Evolutionary conservation across 2,888 invertebrate genomes (phyloP), one percentile per base, ranked within the genome.

Genomic region (Chloromyia formosa): DNA sequence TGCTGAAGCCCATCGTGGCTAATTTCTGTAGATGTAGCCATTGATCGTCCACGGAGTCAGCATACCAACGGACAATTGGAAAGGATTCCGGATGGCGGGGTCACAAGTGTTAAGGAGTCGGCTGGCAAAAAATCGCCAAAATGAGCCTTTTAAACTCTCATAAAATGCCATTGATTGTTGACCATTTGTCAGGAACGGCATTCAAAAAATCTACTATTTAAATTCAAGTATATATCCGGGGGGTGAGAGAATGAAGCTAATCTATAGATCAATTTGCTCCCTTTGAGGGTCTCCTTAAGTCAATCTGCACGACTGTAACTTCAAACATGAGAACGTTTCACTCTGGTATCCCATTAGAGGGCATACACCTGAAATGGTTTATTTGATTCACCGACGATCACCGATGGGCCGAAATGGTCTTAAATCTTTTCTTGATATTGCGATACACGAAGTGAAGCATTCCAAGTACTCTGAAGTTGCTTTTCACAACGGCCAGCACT

Each of bases 361-460:
- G 53, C n/a, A 35, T 35, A 35, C 53, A 53, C 53, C 53, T 53
- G 14, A 53, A 53, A 53, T 53, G n/a, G 3, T 16, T 53, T 53
- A 16, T 16, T 14, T 53, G 56, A 56, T 56, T 20, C 56, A 56
- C 2, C 16, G 14, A 5, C 16, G 56, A 56, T 1, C 56, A 56
- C 18, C 56, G 45, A 66, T 66, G 66, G 66, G 66, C 66, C 66
- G 45, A 66, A 66, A 66, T 45, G 20, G 45, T 49, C 66, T 66
- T 66, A 49, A 66, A 66, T 66, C 66, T 45, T 66, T 27, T 61
- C 9, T 3, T 23, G 9, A 20, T n/a, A 20, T 10, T 35, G 35
- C 1, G n/a, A 22, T 22, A 20, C n/a, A 5, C 9, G 61, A 27
- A 4, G 14, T 16, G 23, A 42, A 18, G 0, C 10, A 14, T 10